Evolutionary conservation across 2,797 vertebrate genomes (phyloP).

Genomic region (Echiichthys vipera): DNA sequence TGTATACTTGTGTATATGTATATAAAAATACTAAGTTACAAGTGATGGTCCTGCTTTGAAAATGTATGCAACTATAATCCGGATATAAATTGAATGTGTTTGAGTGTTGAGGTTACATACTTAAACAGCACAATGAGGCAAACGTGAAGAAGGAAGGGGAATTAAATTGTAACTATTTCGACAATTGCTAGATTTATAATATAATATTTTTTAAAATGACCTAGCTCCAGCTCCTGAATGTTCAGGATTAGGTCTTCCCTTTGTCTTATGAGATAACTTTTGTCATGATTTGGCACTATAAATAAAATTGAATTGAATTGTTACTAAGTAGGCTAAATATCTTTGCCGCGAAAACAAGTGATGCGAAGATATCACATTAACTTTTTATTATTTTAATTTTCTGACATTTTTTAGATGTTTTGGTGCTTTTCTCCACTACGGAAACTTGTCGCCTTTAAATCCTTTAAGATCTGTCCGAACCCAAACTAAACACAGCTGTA

Average conservation of each 20-base stretch:
- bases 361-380: neutral
- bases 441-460: neutral
- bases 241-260: neutral
- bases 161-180: neutral
- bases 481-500: neutral
- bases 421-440: neutral
- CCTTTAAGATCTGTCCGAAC: neutral
- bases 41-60: neutral
- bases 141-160: too few relatives aligned
- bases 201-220: too few relatives aligned
- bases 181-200: neutral
- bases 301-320: too few relatives aligned
- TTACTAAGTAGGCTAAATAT: neutral
- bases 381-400: neutral
- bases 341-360: neutral
- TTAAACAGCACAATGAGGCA: too few relatives aligned
- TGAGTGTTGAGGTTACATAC: too few relatives aligned
- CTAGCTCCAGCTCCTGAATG: neutral
- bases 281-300: too few relatives aligned
- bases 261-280: neutral
- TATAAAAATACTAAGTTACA: neutral
- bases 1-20: too few relatives aligned
- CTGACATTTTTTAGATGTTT: neutral
- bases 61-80: too few relatives aligned
- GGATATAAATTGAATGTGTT: too few relatives aligned